A percentile compares a stretch with the other conserved stretches of the same genome.
phyloP scores from a whole-genome alignment of 2,797 vertebrate species.

The Brachyrhaphis roseni region DNA sequence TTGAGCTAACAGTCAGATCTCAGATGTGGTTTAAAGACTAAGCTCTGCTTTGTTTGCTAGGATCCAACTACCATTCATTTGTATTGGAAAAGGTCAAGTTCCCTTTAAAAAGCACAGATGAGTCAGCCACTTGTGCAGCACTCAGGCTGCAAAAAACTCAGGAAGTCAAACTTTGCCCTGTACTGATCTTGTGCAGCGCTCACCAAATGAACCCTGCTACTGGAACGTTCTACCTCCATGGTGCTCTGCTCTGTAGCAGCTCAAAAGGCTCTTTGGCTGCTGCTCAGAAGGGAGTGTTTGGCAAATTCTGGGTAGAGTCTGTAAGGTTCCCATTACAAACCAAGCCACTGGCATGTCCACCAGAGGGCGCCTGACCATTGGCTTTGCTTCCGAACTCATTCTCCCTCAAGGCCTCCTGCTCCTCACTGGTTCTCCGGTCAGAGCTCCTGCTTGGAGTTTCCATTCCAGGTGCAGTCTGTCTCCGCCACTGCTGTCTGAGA shows the following conservation, averaged over 20 bases:
- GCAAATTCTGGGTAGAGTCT: constrained; percentile 76
- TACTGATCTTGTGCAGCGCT: background rate
- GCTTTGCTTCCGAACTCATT: constrained; percentile 40
- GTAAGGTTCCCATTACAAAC: constrained; percentile 57
- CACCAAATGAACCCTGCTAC: background rate
- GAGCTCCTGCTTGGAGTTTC: constrained; percentile 29
- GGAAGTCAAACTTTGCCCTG: background rate
- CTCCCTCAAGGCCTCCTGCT: constrained; percentile 59
- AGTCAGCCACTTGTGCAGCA: background rate
- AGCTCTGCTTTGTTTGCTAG: background rate
- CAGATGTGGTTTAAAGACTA: background rate
- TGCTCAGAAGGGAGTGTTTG: constrained; percentile 78
- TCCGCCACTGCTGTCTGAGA: constrained; percentile 56
- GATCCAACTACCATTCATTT: background rate
- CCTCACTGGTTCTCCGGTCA: constrained; percentile 43
- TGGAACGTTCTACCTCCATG: background rate
- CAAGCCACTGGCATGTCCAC: constrained; percentile 36
- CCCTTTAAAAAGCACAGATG: background rate
- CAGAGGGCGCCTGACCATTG: constrained; percentile 34
- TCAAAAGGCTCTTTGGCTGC: background rate
- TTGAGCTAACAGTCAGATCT: background rate
- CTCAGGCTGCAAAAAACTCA: background rate
- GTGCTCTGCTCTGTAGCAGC: background rate
- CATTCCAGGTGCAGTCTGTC: constrained; percentile 59
- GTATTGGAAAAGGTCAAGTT: background rate